These are phyloP conservation scores for Cotesia glomerata DNA, from an alignment of 1,140 invertebrate genomes.

Conservation along the genomic window DNA sequence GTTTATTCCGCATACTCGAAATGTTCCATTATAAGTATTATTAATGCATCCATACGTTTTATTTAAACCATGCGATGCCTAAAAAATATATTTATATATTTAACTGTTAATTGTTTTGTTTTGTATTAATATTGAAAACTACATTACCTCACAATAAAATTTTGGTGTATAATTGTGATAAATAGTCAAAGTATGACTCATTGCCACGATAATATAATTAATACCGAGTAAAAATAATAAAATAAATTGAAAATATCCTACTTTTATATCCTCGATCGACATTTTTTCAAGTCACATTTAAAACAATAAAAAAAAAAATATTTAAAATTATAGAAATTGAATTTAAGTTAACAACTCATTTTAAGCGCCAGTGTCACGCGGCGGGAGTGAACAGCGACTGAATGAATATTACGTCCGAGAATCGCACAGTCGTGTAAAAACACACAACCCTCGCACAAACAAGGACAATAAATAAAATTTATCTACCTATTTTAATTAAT, in stretches of 20 bases:
- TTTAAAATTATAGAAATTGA: not conserved
- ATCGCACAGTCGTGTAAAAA: conserved; percentile 8
- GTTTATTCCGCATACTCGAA: conserved; percentile 18
- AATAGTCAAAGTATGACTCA: conserved; percentile 59
- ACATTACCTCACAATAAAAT: conserved; percentile 60
- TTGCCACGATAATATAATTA: conserved; percentile 61
- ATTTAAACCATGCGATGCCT: conserved; percentile 26
- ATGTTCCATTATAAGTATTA: not conserved
- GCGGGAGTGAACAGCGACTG: conserved; percentile 46
- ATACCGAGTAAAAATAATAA: conserved; percentile 58
- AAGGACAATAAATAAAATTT: conserved; percentile 6
- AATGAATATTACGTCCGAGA: conserved; percentile 30
- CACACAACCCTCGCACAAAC: not conserved
- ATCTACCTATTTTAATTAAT: not conserved
- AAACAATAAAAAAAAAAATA: not conserved
- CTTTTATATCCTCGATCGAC: conserved; percentile 47
- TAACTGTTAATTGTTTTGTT: not conserved
- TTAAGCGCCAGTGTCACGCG: conserved; percentile 35
- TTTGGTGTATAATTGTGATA: conserved; percentile 62
- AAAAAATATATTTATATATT: not conserved
- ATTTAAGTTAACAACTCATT: no score
- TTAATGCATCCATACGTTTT: conserved; percentile 42
- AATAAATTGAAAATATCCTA: conserved; percentile 61
- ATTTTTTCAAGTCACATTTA: conserved; percentile 32
- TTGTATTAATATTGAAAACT: not conserved